Base-by-base conservation (phyloP, 2,113 vertebrate species). In the Stigmatopora nigra region DNA sequence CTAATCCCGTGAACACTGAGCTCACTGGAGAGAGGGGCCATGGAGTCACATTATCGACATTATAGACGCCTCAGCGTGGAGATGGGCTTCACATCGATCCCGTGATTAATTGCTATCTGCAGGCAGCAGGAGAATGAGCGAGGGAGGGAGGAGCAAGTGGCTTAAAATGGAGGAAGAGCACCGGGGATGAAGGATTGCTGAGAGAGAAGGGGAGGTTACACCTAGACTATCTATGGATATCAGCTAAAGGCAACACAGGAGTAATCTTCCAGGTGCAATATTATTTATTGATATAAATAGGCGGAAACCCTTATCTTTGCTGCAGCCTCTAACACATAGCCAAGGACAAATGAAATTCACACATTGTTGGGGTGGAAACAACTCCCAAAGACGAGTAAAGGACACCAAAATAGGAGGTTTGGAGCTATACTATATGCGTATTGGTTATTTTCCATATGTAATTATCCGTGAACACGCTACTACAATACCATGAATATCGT, bases 81-180 rank as follows among this genome's bases (percentile, higher is more conserved):
- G 86, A 86, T 86, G 81, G 88, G 87, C 84, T 83, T 77, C 80
- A 68, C 79, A 89, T 90, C 67, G 88, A 90, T 84, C 84, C 51
- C 55, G 78, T 89, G 89, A 90, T 90, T 90, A 90, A 89, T 90
- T 86, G 86, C 88, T 84, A 86, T 88, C 87, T 88, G 85, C 86
- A 85, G 86, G 87, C 82, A 67, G 75, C 83, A 77, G 82, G 71
- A 65, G 67, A 65, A 75, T 41, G 72, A 79, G 61, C 31, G 51
- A 25, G 53, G 14, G 45, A 56, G 65, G 52, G 65, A 56, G 73
- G 56, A 56, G 68, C 69, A 65, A 74, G 52, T 36, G 67, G 71
- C 56, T 67, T 70, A 72, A 76, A 75, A 68, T 41, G 47, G 53
- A 64, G 41, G 44, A 10, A 69, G 66, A 73, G 47, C 31, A 57